Percentiles rank a stretch among this genome's conserved stretches.
Evolutionary conservation across 2,888 invertebrate species (phyloP).

Genomic region (Nebria brevicollis): DNA sequence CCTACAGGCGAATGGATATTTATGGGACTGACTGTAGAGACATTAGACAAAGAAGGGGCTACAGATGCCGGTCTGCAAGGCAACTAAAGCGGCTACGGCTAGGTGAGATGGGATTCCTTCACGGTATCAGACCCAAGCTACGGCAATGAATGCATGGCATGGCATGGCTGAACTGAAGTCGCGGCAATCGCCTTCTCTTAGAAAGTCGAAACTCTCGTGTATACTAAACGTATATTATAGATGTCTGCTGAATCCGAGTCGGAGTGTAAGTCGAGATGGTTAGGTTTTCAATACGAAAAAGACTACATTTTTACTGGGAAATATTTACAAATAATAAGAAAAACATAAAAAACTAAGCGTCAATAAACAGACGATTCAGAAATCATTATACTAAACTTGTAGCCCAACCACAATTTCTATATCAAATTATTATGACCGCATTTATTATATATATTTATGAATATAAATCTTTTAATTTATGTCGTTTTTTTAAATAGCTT

Average conservation of each 20-base stretch:
- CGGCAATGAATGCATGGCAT: constrained; percentile 5
- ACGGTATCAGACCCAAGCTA: constrained; percentile 29
- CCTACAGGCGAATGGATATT: constrained; percentile 43
- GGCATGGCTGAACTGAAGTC: constrained; percentile 17
- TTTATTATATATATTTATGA: too few species aligned
- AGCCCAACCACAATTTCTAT: too few species aligned
- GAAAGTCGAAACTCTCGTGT: background rate
- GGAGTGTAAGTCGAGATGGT: constrained; percentile 16
- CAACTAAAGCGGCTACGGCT: constrained; percentile 16
- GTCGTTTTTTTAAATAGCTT: background rate
- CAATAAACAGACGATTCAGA: too few species aligned
- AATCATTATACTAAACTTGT: too few species aligned
- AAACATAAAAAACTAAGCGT: too few species aligned
- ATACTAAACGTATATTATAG: constrained; percentile 12
- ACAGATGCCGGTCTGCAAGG: background rate
- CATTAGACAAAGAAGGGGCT: constrained; percentile 32
- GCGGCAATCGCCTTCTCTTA: constrained; percentile 4
- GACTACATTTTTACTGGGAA: too few species aligned
- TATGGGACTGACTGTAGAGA: constrained; percentile 42
- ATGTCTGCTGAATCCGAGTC: background rate
- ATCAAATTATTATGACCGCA: too few species aligned
- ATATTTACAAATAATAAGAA: too few species aligned
- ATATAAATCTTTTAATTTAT: too few species aligned
- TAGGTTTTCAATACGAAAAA: too few species aligned
- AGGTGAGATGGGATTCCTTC: background rate